Evolutionary conservation across 2,888 invertebrate species (phyloP).

Genomic region (Aleiodes alternator): DNA sequence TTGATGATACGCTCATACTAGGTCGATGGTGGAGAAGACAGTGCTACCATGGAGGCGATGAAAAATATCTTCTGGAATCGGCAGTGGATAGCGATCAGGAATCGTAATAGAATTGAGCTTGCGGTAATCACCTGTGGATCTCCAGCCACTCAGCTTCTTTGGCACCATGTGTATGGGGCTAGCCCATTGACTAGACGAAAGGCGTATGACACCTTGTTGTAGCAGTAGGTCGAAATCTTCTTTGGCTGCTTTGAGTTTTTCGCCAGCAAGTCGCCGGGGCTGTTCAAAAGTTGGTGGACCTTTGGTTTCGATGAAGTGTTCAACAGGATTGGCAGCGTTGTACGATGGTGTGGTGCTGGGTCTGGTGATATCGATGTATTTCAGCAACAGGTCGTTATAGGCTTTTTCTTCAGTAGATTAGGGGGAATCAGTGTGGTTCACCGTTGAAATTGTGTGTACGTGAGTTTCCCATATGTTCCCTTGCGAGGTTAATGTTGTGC

Average conservation of each 20-base stretch:
- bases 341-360: neutral
- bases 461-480: neutral
- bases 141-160: neutral
- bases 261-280: constrained; percentile 64
- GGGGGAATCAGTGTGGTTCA: neutral
- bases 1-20: neutral
- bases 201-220: constrained; percentile 69
- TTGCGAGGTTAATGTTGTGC: neutral
- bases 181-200: constrained; percentile 65
- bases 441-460: constrained; percentile 14
- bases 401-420: too few species aligned
- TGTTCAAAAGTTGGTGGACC: constrained; percentile 64
- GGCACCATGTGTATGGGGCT: neutral
- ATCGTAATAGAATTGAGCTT: neutral
- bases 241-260: constrained; percentile 61
- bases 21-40: neutral
- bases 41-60: neutral
- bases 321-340: constrained; percentile 36
- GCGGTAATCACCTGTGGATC: neutral
- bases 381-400: constrained; percentile 1
- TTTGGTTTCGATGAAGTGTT: constrained; percentile 63
- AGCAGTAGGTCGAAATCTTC: constrained; percentile 64
- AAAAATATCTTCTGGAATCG: neutral
- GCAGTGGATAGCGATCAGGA: neutral
- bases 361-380: constrained; percentile 12